Conservation (phyloP, 2,797 vertebrate genomes). For the Coranthus polyacanthus region DNA sequence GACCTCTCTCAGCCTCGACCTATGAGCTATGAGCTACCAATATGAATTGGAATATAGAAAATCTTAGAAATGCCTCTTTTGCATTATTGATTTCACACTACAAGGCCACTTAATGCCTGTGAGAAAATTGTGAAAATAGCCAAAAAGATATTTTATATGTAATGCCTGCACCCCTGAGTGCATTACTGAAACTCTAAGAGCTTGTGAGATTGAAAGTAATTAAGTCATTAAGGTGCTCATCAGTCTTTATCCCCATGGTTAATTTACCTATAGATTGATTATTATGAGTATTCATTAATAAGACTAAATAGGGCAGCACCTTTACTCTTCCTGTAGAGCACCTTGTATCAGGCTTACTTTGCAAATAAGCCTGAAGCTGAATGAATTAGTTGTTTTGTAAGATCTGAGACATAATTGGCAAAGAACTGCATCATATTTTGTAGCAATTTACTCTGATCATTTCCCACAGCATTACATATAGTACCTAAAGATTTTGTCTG, state of each 20-base stretch:
- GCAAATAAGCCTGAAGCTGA: conserved; percentile 34
- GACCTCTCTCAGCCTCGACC: conserved; percentile 23
- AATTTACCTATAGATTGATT: conserved; percentile 59
- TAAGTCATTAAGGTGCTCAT: conserved; percentile 48
- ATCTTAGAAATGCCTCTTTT: neutral
- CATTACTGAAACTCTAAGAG: neutral
- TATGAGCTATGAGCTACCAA: neutral
- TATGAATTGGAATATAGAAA: neutral
- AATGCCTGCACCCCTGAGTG: neutral
- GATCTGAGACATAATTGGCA: neutral
- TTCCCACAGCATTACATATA: neutral
- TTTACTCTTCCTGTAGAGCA: conserved; percentile 20
- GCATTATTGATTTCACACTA: neutral
- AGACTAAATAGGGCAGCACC: conserved; percentile 37
- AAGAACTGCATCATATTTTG: neutral
- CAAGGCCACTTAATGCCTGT: neutral
- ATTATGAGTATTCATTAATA: conserved; percentile 45
- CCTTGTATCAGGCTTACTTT: conserved; percentile 23
- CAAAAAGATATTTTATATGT: conserved; percentile 8
- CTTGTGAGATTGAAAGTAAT: conserved; percentile 44
- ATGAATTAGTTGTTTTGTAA: conserved; percentile 15
- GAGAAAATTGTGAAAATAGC: neutral
- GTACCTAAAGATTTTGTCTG: neutral
- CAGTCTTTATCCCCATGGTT: conserved; percentile 55
- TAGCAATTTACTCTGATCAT: neutral